Evolutionary conservation across 1,140 invertebrate genomes (phyloP), one percentile per base, ranked within the genome.

Genomic region (Belonocnema kinseyi): DNA sequence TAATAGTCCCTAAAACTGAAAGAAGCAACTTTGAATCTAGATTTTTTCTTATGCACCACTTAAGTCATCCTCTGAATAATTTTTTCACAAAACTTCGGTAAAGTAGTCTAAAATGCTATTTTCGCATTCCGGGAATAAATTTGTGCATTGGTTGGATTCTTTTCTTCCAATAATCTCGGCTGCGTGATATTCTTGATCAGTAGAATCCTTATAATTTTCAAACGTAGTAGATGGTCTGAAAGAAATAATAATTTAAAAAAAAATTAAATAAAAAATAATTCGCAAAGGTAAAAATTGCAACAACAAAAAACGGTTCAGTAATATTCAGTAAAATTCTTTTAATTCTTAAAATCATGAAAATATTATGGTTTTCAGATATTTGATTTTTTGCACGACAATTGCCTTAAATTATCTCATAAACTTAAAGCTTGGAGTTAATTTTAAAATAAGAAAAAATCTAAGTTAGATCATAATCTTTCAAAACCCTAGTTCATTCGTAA

Each of bases 111-210:
- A 83, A 26, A 94, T 88, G 17, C 93, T 94, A 2, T 88, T 89
- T 61, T 92, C 87, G 85, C 95, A 96, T 80, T 95, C 94, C 4
- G 94, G 92, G 86, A 95, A 95, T 50, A 94, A 85, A 8, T 87
- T 85, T 76, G 93, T 92, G 80, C 95, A 95, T 77, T 93, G 90
- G 3, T 87, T 88, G 0, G 90, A 90, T 72, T 91, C 91, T 78
- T 52, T 54, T 61, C 82, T 87, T 0, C 95, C 95, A 10, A 94
- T 82, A 74, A 92, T 89, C 88, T 96, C 95, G 0, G 95, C 95
- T n/a, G 94, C 93, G 75, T 93, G 93, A 87, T 95, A 96, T 80
- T 95, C 94, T 80, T 94, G 94, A 86, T 96, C 94, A 1, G 91
- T 88, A 82, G 93, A 92, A 56, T 93, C 90, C 1, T 92, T 75